phyloP scores from a whole-genome alignment of 1,140 invertebrate species.

The Eumaeus atala region DNA sequence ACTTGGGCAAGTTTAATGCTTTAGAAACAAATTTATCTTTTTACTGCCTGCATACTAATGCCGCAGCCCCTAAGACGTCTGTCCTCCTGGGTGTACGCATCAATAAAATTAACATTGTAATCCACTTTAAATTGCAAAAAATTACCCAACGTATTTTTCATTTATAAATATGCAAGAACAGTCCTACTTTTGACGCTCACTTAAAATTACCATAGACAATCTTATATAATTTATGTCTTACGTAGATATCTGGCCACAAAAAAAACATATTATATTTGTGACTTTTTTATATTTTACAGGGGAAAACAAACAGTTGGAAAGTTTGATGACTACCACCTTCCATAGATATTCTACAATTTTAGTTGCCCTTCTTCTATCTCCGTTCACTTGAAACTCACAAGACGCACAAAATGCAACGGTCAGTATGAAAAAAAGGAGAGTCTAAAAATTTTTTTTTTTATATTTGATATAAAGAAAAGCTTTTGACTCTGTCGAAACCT shows the following conservation, averaged over 20 bases:
- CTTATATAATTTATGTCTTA: too few species aligned
- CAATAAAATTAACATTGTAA: conserved; percentile 74
- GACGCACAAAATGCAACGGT: too few species aligned
- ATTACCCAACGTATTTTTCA: conserved; percentile 44
- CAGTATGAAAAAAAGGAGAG: too few species aligned
- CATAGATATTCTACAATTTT: too few species aligned
- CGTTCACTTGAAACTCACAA: too few species aligned
- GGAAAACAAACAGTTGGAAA: too few species aligned
- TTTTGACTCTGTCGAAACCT: too few species aligned
- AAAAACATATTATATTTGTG: neutral
- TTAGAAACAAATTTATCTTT: conserved; percentile 67
- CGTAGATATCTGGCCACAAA: neutral
- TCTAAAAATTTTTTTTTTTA: too few species aligned
- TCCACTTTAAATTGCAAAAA: conserved; percentile 65
- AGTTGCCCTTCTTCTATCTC: too few species aligned
- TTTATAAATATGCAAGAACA: conserved; percentile 20
- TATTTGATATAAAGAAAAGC: too few species aligned
- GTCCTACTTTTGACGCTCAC: conserved; percentile 3
- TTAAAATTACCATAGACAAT: neutral
- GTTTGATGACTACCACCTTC: too few species aligned
- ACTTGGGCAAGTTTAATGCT: conserved; percentile 65
- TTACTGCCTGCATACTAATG: conserved; percentile 70
- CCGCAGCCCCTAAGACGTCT: conserved; percentile 35
- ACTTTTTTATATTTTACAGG: neutral
- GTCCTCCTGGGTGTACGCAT: conserved; percentile 56